A percentile compares a stretch with the other conserved stretches of the same genome.
Conservation (phyloP, 2,888 invertebrate species). For the Timema podura region DNA sequence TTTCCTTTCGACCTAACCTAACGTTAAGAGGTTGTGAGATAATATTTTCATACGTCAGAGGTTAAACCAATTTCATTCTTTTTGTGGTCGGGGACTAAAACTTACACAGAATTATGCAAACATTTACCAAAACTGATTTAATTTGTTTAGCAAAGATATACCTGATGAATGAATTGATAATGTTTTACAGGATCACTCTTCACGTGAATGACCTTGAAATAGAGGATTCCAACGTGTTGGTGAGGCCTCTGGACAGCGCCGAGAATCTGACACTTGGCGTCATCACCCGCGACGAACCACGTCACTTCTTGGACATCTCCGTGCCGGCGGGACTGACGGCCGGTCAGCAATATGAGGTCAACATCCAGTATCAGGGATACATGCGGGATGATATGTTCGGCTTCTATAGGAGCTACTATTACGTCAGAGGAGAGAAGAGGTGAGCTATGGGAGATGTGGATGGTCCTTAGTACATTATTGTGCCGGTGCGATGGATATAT, state of each 20-base stretch:
- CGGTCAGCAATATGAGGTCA: constrained; percentile 44
- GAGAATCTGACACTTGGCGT: neutral
- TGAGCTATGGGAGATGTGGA: constrained; percentile 39
- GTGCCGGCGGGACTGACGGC: neutral
- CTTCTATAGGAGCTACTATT: constrained; percentile 59
- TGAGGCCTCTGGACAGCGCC: neutral
- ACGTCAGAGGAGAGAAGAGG: constrained; percentile 49
- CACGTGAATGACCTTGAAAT: constrained; percentile 1
- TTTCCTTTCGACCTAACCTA: no score
- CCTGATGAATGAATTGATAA: neutral
- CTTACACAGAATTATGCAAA: no score
- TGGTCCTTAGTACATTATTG: no score
- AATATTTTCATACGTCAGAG: no score
- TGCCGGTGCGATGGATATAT: no score
- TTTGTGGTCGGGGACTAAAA: no score
- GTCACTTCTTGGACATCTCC: neutral
- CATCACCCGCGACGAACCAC: neutral
- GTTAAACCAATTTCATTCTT: no score
- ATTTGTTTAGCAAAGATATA: no score
- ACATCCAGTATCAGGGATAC: constrained; percentile 52
- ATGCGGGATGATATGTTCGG: constrained; percentile 56
- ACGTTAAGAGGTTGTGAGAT: no score
- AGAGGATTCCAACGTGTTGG: neutral
- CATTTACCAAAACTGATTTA: no score
- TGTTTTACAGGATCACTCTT: neutral